phyloP scores from a whole-genome alignment of 2,113 vertebrate species.

The Coturnix japonica region DNA sequence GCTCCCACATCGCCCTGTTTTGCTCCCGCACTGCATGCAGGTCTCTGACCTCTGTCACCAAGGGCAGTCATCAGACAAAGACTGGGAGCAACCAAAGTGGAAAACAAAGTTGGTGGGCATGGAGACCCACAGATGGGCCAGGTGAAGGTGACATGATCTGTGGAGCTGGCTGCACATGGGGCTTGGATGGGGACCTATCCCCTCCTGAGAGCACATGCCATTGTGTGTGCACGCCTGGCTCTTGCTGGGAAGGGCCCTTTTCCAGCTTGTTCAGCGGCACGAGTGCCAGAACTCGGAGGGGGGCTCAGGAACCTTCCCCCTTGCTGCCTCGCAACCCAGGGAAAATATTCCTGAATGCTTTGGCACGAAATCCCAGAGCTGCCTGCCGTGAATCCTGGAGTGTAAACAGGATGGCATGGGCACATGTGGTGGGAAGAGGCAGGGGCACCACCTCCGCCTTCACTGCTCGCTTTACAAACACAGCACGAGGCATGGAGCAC shows the following conservation, averaged over 20 bases:
- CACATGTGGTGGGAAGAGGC: not conserved
- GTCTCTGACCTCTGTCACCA: rapidly evolving
- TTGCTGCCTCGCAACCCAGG: not conserved
- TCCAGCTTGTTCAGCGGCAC: slow-evolving; percentile 18
- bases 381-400: not conserved
- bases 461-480: not conserved
- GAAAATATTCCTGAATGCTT: slow-evolving; percentile 23
- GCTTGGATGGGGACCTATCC: not conserved
- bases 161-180: not conserved
- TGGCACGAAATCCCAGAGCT: slow-evolving; percentile 38
- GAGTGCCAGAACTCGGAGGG: slow-evolving; percentile 34
- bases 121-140: not conserved
- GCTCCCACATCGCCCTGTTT: not conserved
- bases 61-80: rapidly evolving
- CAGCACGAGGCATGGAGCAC: not conserved
- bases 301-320: slow-evolving; percentile 5
- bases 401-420: not conserved
- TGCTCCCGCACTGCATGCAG: not conserved
- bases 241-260: slow-evolving; percentile 24
- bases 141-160: not conserved
- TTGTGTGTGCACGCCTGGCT: not conserved
- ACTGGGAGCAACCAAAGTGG: not conserved
- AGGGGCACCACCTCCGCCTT: not conserved
- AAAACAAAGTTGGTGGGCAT: not conserved
- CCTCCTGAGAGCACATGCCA: not conserved